A percentile compares a stretch with the other conserved stretches of the same genome.
Conservation (phyloP, 1,140 invertebrate genomes). For the Drosophila orena region DNA sequence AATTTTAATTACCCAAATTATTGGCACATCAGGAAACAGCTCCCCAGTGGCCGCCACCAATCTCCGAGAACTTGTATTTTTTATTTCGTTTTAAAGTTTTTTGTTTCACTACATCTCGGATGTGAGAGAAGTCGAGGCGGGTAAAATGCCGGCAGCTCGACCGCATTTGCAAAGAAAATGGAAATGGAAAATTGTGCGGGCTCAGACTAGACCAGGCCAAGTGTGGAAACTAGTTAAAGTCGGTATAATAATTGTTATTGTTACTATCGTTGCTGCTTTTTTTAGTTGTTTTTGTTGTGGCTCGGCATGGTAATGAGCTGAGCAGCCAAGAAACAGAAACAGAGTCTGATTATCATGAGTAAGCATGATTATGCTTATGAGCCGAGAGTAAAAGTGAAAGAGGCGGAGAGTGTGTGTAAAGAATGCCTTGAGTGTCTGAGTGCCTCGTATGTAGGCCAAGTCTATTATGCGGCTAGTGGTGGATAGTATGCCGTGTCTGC, state of each 20-base stretch:
- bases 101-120: conserved; percentile 35
- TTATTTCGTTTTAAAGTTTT: background rate
- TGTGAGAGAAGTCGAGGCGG: conserved; percentile 17
- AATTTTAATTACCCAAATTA: conserved; percentile 46
- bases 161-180: conserved; percentile 82
- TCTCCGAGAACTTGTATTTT: conserved; percentile 4
- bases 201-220: conserved; percentile 76
- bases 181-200: conserved; percentile 79
- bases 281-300: conserved; percentile 34
- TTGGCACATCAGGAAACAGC: conserved; percentile 36
- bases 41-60: conserved; percentile 5
- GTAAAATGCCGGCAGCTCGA: conserved; percentile 27
- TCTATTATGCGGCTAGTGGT: conserved; percentile 66
- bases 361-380: conserved; percentile 80
- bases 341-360: conserved; percentile 78
- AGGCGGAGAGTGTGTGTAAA: conserved; percentile 44
- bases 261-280: conserved; percentile 43
- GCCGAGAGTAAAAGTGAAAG: conserved; percentile 74
- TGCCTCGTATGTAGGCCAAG: conserved; percentile 66
- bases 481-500: conserved; percentile 47
- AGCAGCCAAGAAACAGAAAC: conserved; percentile 51
- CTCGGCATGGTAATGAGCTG: conserved; percentile 75
- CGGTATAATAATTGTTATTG: conserved; percentile 80
- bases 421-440: conserved; percentile 62
- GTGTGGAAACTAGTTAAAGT: conserved; percentile 81